Conservation (phyloP, 2,888 invertebrate species). For the Sepiola atlantica region DNA sequence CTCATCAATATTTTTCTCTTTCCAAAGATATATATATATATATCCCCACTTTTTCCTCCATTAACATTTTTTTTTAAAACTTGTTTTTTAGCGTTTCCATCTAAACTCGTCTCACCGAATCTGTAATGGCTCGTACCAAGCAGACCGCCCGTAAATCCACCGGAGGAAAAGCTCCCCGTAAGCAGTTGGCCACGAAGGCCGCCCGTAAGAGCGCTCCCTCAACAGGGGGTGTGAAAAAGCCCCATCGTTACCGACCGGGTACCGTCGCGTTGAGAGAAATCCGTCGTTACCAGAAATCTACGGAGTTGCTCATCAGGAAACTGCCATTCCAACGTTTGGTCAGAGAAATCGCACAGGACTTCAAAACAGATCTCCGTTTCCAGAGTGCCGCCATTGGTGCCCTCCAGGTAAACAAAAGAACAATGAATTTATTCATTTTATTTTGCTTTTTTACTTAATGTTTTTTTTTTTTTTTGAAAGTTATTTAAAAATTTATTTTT, state of each 20-base stretch:
- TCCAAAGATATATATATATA: neutral
- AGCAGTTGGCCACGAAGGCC: slow-evolving; percentile 75
- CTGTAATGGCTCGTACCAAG: slow-evolving; percentile 74
- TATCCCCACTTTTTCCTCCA: neutral
- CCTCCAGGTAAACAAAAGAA: slow-evolving; percentile 70
- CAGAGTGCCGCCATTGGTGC: slow-evolving; percentile 75
- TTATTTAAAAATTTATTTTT: neutral
- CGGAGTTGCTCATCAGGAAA: slow-evolving; percentile 74
- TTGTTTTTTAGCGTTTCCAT: neutral
- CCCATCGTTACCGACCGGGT: slow-evolving; percentile 75
- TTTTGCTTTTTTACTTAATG: neutral
- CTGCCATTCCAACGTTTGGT: slow-evolving; percentile 75
- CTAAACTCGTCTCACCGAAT: neutral
- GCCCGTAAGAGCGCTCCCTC: slow-evolving; percentile 75
- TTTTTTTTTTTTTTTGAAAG: neutral
- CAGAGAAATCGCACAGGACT: slow-evolving; percentile 75
- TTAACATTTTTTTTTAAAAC: neutral
- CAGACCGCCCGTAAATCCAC: slow-evolving; percentile 75
- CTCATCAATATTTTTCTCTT: neutral
- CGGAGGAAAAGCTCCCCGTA: slow-evolving; percentile 75
- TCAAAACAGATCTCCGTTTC: slow-evolving; percentile 75
- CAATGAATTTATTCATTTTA: neutral
- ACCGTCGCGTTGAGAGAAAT: slow-evolving; percentile 75
- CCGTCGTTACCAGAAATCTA: slow-evolving; percentile 75
- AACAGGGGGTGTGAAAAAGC: slow-evolving; percentile 75